A percentile compares a stretch with the other conserved stretches of the same genome.
Evolutionary conservation across 2,113 vertebrate species (phyloP).

Genomic region (Loxodonta africana): DNA sequence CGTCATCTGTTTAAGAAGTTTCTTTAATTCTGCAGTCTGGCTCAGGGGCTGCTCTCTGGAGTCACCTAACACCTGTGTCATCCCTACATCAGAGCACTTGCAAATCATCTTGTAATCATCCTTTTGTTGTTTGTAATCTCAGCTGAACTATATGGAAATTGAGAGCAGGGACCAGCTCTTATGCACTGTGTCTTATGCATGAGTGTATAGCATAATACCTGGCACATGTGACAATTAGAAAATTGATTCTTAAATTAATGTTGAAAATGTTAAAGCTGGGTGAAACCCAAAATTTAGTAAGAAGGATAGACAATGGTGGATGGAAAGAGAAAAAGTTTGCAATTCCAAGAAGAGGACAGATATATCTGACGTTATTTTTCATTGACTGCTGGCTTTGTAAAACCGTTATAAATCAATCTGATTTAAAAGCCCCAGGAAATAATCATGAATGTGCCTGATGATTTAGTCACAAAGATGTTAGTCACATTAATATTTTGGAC

Average conservation of each 20-base stretch:
- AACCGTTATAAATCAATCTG: not conserved
- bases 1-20: not conserved
- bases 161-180: not conserved
- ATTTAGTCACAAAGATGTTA: constrained; percentile 10
- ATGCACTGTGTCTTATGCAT: not conserved
- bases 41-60: not conserved
- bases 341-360: not conserved
- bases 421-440: not conserved
- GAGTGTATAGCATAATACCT: not conserved
- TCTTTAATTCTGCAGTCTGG: not conserved
- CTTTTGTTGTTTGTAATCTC: not conserved
- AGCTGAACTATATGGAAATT: not conserved
- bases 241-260: constrained; percentile 25
- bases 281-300: constrained; percentile 3
- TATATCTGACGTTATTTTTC: constrained; percentile 26
- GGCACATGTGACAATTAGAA: not conserved
- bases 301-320: not conserved
- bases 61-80: not conserved
- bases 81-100: not conserved
- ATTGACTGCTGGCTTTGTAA: not conserved
- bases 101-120: not conserved
- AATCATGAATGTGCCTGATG: not conserved
- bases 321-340: not conserved
- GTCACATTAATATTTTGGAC: constrained; percentile 16
- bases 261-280: not conserved